Evolutionary conservation across 2,888 invertebrate species (phyloP).

Genomic region (Lasius fuliginosus): DNA sequence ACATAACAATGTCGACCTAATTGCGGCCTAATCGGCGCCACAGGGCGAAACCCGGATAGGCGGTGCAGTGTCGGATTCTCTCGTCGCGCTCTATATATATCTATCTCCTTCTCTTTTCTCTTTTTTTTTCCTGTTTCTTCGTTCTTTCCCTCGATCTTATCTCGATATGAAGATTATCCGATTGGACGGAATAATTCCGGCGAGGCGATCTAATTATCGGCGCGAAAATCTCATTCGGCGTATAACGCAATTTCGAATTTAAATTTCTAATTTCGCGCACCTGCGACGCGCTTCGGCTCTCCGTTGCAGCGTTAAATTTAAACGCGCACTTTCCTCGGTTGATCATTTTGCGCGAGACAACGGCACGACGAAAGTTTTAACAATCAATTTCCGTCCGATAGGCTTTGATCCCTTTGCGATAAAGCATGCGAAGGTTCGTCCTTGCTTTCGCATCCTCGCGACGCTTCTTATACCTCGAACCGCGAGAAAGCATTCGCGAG

Average conservation of each 20-base stretch:
- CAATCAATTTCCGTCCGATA: constrained; percentile 4
- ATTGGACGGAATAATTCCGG: constrained; percentile 31
- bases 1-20: constrained; percentile 85
- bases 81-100: constrained; percentile 17
- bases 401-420: background rate
- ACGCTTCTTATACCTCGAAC: background rate
- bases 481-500: background rate
- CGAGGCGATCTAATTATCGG: constrained; percentile 8
- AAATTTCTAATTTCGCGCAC: constrained; percentile 19
- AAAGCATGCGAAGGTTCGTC: constrained; percentile 23
- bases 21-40: constrained; percentile 84
- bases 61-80: constrained; percentile 55
- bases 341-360: background rate
- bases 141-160: constrained; percentile 20
- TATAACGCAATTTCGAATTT: constrained; percentile 4
- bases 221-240: constrained; percentile 1
- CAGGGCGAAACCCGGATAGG: constrained; percentile 74
- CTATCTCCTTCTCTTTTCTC: background rate
- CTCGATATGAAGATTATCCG: constrained; percentile 27
- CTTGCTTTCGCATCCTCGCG: background rate
- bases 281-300: background rate
- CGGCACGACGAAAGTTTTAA: background rate
- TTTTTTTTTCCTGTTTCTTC: constrained; percentile 6
- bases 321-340: background rate
- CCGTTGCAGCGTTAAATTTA: background rate